Conservation (phyloP, 2,888 invertebrate species). For the Nymphalis polychloros region DNA sequence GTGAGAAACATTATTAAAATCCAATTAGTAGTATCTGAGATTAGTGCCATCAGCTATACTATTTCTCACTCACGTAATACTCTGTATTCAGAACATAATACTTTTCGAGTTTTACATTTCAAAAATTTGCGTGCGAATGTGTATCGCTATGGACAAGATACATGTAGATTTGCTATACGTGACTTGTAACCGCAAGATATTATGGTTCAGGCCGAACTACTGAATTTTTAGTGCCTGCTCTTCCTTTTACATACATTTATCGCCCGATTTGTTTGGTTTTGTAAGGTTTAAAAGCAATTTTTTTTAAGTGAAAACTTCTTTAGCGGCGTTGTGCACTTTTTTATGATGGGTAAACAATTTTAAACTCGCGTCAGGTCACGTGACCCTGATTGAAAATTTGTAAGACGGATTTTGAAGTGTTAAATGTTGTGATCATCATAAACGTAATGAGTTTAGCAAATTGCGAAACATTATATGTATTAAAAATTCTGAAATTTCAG, state of each 20-base stretch:
- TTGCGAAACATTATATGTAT: background rate
- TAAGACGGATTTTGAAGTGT: no score
- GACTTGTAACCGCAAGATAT: constrained; percentile 25
- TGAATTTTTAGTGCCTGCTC: constrained; percentile 24
- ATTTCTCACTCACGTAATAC: no score
- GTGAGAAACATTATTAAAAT: no score
- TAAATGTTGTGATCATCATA: no score
- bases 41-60: no score
- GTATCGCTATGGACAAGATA: constrained; percentile 1
- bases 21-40: no score
- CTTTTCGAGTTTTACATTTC: background rate
- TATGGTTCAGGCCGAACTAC: constrained; percentile 14
- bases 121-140: background rate
- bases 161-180: constrained; percentile 27
- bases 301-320: no score
- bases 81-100: background rate
- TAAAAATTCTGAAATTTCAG: constrained; percentile 7
- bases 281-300: background rate
- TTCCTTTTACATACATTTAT: constrained; percentile 10
- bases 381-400: no score
- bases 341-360: no score
- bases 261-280: background rate
- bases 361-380: no score
- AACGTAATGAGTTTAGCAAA: no score
- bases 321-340: no score